These are phyloP conservation scores for Buphagus erythrorhynchus DNA, from an alignment of 2,797 vertebrate genomes.

Conservation along the genomic window DNA sequence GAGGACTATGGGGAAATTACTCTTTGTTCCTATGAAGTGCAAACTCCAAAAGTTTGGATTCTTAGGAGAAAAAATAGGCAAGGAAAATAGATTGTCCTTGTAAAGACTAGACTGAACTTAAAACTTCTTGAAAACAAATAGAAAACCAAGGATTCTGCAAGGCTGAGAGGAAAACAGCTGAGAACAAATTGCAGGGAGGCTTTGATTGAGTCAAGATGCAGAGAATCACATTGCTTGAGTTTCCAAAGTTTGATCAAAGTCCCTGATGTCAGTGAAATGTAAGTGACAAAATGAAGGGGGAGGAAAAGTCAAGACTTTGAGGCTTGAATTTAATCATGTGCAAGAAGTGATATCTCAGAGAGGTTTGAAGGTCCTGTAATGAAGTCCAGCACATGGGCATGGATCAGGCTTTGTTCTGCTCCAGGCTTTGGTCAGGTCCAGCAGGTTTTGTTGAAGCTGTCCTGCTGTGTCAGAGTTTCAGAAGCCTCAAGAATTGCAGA, in stretches of 20 bases:
- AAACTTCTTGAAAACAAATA: not conserved
- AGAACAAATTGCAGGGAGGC: not conserved
- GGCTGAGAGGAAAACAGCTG: not conserved
- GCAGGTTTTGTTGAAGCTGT: not conserved
- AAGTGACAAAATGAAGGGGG: not conserved
- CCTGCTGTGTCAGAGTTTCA: not conserved
- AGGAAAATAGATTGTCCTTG: not conserved
- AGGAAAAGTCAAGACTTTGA: not conserved
- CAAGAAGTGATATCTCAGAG: not conserved
- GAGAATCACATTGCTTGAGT: not conserved
- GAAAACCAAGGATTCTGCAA: not conserved
- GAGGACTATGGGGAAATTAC: not conserved
- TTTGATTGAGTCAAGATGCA: not conserved
- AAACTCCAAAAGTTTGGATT: not conserved
- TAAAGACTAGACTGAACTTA: not conserved
- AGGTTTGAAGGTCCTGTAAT: not conserved
- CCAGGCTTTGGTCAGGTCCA: not conserved
- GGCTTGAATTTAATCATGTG: not conserved
- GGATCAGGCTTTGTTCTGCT: not conserved
- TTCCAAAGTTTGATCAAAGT: not conserved
- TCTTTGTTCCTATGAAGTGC: not conserved
- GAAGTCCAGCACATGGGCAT: not conserved
- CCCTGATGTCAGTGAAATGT: not conserved
- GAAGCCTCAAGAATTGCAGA: not conserved
- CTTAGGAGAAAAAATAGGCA: not conserved